Evolutionary conservation across 2,888 invertebrate genomes (phyloP).

Genomic region (Incurvaria masculella): DNA sequence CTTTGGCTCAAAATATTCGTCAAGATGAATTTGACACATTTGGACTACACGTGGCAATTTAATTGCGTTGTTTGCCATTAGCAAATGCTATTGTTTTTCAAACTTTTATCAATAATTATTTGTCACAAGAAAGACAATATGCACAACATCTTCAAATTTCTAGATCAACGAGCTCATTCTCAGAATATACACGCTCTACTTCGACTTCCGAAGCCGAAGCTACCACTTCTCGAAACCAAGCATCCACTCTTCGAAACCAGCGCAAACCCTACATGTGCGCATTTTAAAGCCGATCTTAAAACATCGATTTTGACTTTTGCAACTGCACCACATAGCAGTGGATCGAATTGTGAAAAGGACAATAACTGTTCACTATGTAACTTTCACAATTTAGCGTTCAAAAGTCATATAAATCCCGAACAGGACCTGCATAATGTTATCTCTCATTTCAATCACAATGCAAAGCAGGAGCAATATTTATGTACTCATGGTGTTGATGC

Average conservation of each 20-base stretch:
- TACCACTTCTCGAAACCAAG: constrained; percentile 20
- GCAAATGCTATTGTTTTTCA: constrained; percentile 19
- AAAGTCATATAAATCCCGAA: too few relatives aligned
- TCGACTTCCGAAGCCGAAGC: constrained; percentile 18
- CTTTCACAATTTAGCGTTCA: too few relatives aligned
- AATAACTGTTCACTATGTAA: too few relatives aligned
- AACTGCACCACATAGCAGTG: too few relatives aligned
- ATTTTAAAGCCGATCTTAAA: too few relatives aligned
- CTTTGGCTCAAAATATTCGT: constrained; percentile 13
- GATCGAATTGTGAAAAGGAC: too few relatives aligned
- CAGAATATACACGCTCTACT: constrained; percentile 10
- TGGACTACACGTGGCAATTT: constrained; percentile 20
- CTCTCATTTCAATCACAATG: too few relatives aligned
- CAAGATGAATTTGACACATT: constrained; percentile 22
- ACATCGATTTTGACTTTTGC: too few relatives aligned
- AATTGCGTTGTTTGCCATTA: constrained; percentile 21
- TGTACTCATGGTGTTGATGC: too few relatives aligned
- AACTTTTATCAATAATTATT: constrained; percentile 22
- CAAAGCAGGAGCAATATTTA: too few relatives aligned
- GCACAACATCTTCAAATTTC: constrained; percentile 16
- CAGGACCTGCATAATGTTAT: too few relatives aligned
- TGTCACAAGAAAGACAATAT: constrained; percentile 17
- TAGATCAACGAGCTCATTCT: constrained; percentile 19
- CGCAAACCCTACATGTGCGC: constrained; percentile 3
- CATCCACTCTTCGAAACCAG: constrained; percentile 16